Evolutionary conservation across 2,888 invertebrate genomes (phyloP), one percentile per base, ranked within the genome.

Genomic region (Mimumesa dahlbomi): DNA sequence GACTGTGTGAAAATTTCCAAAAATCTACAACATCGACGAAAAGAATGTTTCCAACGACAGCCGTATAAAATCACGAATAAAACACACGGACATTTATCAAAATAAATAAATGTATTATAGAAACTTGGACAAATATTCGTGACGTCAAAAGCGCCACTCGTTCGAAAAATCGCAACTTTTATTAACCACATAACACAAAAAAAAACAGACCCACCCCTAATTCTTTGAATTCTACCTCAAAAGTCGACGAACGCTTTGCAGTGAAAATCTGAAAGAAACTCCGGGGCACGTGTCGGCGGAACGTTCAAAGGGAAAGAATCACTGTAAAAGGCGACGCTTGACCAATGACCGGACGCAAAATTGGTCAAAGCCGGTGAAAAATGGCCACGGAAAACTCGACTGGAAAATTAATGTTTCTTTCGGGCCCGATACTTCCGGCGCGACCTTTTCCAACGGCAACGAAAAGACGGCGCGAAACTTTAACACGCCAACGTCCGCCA

Each of bases 321-420:
- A 16, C 9, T 13, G 53, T 45, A 48, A 62, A 65, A 40, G 52
- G 50, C 29, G 43, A 40, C 11, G 19, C 34, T 19, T 6, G 7
- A n/a, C 22, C 50, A 22, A 16, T 29, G 52, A 18, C 25, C 25
- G 13, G n/a, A 42, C 29, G 13, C 18, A 6, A 16, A 29, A 21
- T n/a, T 13, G 29, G 11, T 21, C 22, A 13, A 18, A 48, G 13
- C 46, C 21, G 25, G 6, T n/a, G n/a, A n/a, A n/a, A 6, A 34
- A 1, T 13, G 9, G 21, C n/a, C 22, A 62, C 42, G 14, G 18
- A 40, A 31, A 31, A 29, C 18, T 52, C 48, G 14, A 14, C 11
- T 31, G 45, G 19, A 48, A 77, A 75, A 77, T 68, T 77, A 77
- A 75, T 61, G 67, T 68, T 53, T 54, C 42, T 2, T n/a, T 13